Percentiles rank a stretch among this genome's conserved stretches.
phyloP scores from a whole-genome alignment of 2,797 vertebrate species.

The Cuculus canorus region DNA sequence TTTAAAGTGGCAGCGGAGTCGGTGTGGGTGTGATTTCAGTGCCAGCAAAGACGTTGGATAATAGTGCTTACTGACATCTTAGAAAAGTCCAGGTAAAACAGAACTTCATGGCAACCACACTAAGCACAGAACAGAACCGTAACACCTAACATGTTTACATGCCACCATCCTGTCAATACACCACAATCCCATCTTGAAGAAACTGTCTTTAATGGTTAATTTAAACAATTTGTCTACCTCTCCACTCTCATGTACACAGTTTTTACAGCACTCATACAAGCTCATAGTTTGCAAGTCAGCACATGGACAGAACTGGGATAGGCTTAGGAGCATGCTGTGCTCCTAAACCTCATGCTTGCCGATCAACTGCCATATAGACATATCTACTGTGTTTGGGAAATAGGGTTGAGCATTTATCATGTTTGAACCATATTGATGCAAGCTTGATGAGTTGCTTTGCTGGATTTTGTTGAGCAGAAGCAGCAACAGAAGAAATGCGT shows the following conservation, averaged over 20 bases:
- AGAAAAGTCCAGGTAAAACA: conserved; percentile 22
- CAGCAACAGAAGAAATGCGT: neutral
- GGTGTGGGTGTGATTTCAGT: conserved; percentile 30
- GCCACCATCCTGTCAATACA: neutral
- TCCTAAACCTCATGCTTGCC: neutral
- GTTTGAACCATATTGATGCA: neutral
- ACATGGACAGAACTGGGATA: neutral
- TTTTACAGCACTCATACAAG: neutral
- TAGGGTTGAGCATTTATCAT: neutral
- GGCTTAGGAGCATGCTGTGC: neutral
- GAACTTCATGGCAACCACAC: conserved; percentile 8
- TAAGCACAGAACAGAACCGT: conserved; percentile 22
- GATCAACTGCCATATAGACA: neutral
- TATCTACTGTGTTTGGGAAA: neutral
- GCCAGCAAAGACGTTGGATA: conserved; percentile 20
- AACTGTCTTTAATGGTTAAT: neutral
- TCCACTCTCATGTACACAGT: neutral
- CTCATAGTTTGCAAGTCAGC: neutral
- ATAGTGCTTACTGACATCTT: conserved; percentile 19
- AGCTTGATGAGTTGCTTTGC: neutral
- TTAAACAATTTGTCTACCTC: neutral
- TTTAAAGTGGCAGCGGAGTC: neutral
- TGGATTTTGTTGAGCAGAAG: neutral
- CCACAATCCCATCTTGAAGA: neutral
- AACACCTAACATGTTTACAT: conserved; percentile 35